Conservation (phyloP, 2,888 invertebrate genomes). For the Ectobius pallidus region DNA sequence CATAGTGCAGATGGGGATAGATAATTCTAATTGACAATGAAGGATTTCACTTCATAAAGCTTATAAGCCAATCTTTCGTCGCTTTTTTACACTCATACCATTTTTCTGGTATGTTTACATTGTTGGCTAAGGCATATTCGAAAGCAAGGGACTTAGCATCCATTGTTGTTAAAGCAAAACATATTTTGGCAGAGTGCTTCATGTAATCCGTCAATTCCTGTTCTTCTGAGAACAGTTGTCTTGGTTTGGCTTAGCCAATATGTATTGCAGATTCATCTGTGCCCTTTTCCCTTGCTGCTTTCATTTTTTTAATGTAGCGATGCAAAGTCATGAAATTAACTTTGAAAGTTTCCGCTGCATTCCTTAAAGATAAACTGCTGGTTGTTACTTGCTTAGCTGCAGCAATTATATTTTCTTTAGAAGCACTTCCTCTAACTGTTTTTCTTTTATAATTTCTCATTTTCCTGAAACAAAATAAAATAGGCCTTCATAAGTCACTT, state of each 20-base stretch:
- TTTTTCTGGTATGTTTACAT: neutral
- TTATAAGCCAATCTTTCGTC: too few species aligned
- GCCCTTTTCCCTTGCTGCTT: neutral
- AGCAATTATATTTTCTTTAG: too few species aligned
- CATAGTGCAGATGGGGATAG: too few species aligned
- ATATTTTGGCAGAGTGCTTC: neutral
- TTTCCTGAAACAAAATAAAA: neutral
- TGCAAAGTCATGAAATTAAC: neutral
- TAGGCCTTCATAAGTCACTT: neutral
- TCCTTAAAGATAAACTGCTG: neutral
- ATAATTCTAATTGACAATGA: too few species aligned
- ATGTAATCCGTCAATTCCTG: too few species aligned
- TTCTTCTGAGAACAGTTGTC: conserved; percentile 1
- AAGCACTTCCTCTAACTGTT: neutral
- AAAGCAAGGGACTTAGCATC: neutral
- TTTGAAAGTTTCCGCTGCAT: neutral
- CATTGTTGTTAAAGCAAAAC: neutral
- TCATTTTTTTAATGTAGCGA: too few species aligned
- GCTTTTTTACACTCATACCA: too few species aligned
- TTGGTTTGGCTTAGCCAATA: neutral
- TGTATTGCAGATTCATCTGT: too few species aligned
- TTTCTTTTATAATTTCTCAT: too few species aligned
- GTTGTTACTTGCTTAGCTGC: neutral
- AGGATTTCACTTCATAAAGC: too few species aligned
- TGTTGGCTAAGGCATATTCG: neutral